Conservation (phyloP, 2,888 invertebrate species). For the Mesorhabditis sp. region DNA sequence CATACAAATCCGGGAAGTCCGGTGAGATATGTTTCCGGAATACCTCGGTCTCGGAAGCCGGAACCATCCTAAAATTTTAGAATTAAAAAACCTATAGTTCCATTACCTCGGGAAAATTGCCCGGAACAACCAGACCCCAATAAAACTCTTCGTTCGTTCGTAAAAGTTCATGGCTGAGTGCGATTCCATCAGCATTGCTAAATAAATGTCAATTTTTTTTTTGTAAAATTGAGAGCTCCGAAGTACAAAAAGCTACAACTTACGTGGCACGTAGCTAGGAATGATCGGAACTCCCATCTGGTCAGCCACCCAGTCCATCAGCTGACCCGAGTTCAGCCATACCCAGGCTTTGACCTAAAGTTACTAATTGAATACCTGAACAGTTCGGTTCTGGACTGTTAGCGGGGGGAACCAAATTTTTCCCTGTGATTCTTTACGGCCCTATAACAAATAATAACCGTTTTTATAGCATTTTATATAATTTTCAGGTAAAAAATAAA, state of each 20-base stretch:
- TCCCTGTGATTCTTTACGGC: too few relatives aligned
- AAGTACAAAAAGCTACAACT: neutral
- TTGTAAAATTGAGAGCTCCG: neutral
- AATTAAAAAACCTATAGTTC: slow-evolving; percentile 6
- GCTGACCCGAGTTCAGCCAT: slow-evolving; percentile 17
- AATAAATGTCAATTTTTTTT: slow-evolving; percentile 8
- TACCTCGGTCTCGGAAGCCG: slow-evolving; percentile 26
- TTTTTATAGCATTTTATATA: too few relatives aligned
- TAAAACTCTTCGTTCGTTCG: slow-evolving; percentile 34
- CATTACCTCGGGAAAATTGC: slow-evolving; percentile 11
- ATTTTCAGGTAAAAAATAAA: too few relatives aligned
- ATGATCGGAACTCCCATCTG: slow-evolving; percentile 38
- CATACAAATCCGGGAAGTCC: slow-evolving; percentile 39
- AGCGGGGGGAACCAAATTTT: too few relatives aligned
- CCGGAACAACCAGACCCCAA: slow-evolving; percentile 30
- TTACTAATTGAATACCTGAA: too few relatives aligned
- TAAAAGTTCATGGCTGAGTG: slow-evolving; percentile 38
- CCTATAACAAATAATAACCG: too few relatives aligned
- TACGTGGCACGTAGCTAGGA: slow-evolving; percentile 41
- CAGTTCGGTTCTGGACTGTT: too few relatives aligned
- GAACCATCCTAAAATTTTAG: slow-evolving; percentile 17
- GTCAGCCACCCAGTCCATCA: slow-evolving; percentile 42
- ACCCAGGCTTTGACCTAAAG: neutral
- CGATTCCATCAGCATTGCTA: slow-evolving; percentile 40
- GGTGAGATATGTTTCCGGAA: slow-evolving; percentile 39